Evolutionary conservation across 2,797 vertebrate species (phyloP), one percentile per base, ranked within the genome.

Genomic region (Hyperoplus lanceolatus): DNA sequence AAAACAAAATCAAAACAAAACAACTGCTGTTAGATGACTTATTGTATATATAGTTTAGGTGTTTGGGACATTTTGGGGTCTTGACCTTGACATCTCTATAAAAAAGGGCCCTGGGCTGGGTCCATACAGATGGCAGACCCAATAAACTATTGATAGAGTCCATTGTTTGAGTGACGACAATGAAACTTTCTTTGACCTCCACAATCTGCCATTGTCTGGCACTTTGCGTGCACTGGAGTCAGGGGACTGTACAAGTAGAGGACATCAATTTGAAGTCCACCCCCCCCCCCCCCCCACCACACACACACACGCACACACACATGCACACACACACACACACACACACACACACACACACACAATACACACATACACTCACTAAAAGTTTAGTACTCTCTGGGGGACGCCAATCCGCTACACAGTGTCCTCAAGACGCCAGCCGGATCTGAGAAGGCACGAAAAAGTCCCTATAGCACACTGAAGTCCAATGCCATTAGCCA

Each of bases 201-300:
- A 88, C 84, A 92, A 81, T 82, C 78, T 75, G 58, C 82, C 56
- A 92, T 93, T 94, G 90, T 94, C 60, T 36, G 21, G 45, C 59
- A 75, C 50, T 78, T 86, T 93, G 84, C 65, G 54, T 70, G 70
- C 45, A 39, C 82, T 57, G 74, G 73, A 78, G 79, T 67, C 71
- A 72, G 63, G 15, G 0, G 75, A 73, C 62, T 77, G 78, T 73
- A 79, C 57, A 68, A 78, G 56, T 51, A 77, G 61, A 87, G 61
- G 81, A 81, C 70, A 58, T 75, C 59, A 56, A 36, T 74, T 49
- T 61, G n/a, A 66, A 70, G 59, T 62, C 60, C 45, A 29, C 29
- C 29, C 29, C 29, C 29, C 29, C 29, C 0, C 29, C 29, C 29
- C 29, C 3, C 29, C 3, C 29, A 29, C 29, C 29, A 29, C 36